Base-by-base conservation (phyloP, 1,140 invertebrate genomes). In the Drosophila pachea region DNA sequence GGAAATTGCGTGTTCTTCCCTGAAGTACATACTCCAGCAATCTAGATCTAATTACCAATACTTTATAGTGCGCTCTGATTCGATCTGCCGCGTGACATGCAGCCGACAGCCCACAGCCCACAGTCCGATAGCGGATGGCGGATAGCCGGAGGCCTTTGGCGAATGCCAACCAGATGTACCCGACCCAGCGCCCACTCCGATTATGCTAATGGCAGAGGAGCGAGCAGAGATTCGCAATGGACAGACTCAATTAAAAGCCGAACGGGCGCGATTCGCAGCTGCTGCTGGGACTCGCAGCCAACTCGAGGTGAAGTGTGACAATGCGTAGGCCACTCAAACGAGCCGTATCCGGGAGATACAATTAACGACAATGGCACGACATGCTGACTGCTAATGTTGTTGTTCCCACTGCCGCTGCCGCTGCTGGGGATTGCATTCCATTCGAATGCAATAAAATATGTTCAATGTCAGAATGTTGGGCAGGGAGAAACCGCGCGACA, bases 381-480 rank as follows among this genome's bases (percentile, higher is more conserved):
- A 71, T 45, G 38, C 45, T 36, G 62, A 56, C 45, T 55, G 63
- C 64, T 67, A 52, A 62, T 68, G 50, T 48, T 54, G 42, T 11
- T 68, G 58, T 11, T 52, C n/a, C 53, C 11, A 38, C 14, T 22
- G 55, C 7, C 50, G 47, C 12, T 35, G 54, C 43, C 7, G 31
- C 31, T 31, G 36, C 32, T 29, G 9, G 0, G 29, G 31, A 16
- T 54, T 53, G 47, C 53, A 56, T 36, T n/a, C 58, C 38, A 71
- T 68, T 63, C 67, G 67, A 86, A 71, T 74, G 73, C 76, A 76
- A 86, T 84, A 81, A 84, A 86, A 68, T 81, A 79, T 79, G 70
- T 79, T 77, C 48, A 68, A 74, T 86, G 73, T 77, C 73, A 66
- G 45, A 59, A 71, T 40, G 63, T 60, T 64, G 22, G 52, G 33